Evolutionary conservation across 2,888 invertebrate species (phyloP).

Genomic region (Siphlonurus alternatus): DNA sequence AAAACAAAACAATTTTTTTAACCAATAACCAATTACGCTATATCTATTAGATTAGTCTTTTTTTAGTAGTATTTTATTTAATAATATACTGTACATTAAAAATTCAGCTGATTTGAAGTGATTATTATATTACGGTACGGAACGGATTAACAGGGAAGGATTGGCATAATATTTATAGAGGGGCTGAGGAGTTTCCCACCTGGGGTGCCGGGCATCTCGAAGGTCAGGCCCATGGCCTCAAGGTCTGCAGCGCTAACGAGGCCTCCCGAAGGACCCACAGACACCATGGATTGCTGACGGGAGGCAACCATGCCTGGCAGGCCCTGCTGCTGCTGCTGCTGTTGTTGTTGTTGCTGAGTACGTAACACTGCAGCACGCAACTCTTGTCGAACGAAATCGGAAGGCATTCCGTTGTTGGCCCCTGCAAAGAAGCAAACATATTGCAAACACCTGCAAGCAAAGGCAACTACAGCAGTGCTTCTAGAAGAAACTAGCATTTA

Average conservation of each 20-base stretch:
- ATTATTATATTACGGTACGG: too few relatives aligned
- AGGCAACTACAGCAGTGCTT: slow-evolving; percentile 4
- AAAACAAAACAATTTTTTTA: too few relatives aligned
- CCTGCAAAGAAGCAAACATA: slow-evolving; percentile 28
- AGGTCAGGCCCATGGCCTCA: slow-evolving; percentile 48
- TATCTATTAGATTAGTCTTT: too few relatives aligned
- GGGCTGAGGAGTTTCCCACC: too few relatives aligned
- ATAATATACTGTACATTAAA: too few relatives aligned
- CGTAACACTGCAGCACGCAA: slow-evolving; percentile 76
- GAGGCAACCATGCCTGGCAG: slow-evolving; percentile 19
- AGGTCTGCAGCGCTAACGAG: slow-evolving; percentile 38
- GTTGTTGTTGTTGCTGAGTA: slow-evolving; percentile 38
- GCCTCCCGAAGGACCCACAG: neutral
- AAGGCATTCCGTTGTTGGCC: slow-evolving; percentile 23
- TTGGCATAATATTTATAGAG: too few relatives aligned
- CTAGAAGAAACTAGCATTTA: slow-evolving; percentile 4
- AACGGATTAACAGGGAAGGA: too few relatives aligned
- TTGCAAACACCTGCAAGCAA: slow-evolving; percentile 8
- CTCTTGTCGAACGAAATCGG: slow-evolving; percentile 84
- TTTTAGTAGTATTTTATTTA: too few relatives aligned
- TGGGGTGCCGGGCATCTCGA: slow-evolving; percentile 12
- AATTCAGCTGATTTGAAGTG: too few relatives aligned
- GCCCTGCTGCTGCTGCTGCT: slow-evolving; percentile 23
- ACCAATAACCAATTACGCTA: too few relatives aligned
- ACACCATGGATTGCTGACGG: slow-evolving; percentile 17